Conservation (phyloP, 1,140 invertebrate genomes). For the Amphibalanus amphitrite region DNA sequence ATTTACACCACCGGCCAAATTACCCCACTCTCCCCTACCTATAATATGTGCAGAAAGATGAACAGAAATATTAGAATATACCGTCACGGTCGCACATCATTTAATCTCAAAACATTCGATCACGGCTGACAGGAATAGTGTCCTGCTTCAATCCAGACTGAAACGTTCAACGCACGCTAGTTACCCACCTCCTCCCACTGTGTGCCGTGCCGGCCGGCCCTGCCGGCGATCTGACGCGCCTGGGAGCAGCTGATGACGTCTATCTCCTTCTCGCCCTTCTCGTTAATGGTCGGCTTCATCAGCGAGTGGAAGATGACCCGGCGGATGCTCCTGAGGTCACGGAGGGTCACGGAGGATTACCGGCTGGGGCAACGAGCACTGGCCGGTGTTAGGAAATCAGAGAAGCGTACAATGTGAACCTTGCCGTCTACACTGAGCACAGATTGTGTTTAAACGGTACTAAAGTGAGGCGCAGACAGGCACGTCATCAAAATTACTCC, state of each 20-base stretch:
- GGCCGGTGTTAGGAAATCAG: too few relatives aligned
- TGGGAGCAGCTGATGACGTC: conserved; percentile 76
- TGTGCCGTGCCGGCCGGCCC: conserved; percentile 83
- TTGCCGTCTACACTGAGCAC: too few relatives aligned
- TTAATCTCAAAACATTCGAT: conserved; percentile 5
- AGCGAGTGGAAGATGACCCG: conserved; percentile 91
- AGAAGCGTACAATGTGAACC: too few relatives aligned
- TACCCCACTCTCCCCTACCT: too few relatives aligned
- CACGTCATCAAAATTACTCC: too few relatives aligned
- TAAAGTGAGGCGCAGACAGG: conserved; percentile 5
- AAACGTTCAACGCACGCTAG: conserved; percentile 11
- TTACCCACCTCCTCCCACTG: conserved; percentile 48
- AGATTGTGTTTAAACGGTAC: too few relatives aligned
- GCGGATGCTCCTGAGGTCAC: conserved; percentile 60
- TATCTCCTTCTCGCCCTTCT: conserved; percentile 82
- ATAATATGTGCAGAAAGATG: too few relatives aligned
- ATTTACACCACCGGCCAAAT: too few relatives aligned
- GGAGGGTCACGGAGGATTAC: too few relatives aligned
- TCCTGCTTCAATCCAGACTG: too few relatives aligned
- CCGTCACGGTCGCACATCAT: not conserved
- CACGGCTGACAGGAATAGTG: too few relatives aligned
- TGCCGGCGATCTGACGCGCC: conserved; percentile 87
- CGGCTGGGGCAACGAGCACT: too few relatives aligned
- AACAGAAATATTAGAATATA: conserved; percentile 8
- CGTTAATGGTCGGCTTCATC: conserved; percentile 70